These are phyloP conservation scores for Parochlus steinenii DNA, from an alignment of 2,888 invertebrate species.

Conservation along the genomic window DNA sequence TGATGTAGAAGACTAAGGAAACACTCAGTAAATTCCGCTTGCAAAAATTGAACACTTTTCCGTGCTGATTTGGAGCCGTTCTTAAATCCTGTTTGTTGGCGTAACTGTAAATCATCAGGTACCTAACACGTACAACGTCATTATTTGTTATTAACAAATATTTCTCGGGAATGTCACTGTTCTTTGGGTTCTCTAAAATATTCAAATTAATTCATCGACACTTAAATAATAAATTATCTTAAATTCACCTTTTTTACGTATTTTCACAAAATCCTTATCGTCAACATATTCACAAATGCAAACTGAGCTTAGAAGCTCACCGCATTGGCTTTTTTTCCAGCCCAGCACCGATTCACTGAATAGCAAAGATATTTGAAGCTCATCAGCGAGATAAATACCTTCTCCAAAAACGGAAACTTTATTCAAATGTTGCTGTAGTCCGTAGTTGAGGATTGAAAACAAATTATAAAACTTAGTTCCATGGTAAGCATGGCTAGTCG, in stretches of 20 bases:
- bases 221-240: too few species aligned
- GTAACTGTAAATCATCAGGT: slow-evolving; percentile 54
- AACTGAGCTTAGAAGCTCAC: slow-evolving; percentile 57
- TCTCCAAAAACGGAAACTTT: slow-evolving; percentile 49
- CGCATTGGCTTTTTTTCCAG: slow-evolving; percentile 61
- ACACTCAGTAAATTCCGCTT: too few species aligned
- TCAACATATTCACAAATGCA: slow-evolving; percentile 68
- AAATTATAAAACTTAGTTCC: slow-evolving; percentile 69
- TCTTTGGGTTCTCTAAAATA: slow-evolving; percentile 16
- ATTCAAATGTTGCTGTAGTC: slow-evolving; percentile 54
- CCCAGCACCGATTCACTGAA: slow-evolving; percentile 57
- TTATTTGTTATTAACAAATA: slow-evolving; percentile 63
- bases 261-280: slow-evolving; percentile 44
- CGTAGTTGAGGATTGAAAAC: slow-evolving; percentile 62
- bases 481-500: slow-evolving; percentile 54
- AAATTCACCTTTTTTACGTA: slow-evolving; percentile 26
- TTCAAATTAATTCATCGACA: background rate
- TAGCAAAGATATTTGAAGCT: slow-evolving; percentile 51
- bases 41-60: too few species aligned
- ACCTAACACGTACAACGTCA: slow-evolving; percentile 56
- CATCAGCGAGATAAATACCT: slow-evolving; percentile 59
- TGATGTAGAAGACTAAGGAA: too few species aligned
- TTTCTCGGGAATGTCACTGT: slow-evolving; percentile 39
- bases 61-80: background rate
- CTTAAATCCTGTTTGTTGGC: slow-evolving; percentile 19